phyloP scores from a whole-genome alignment of 2,113 vertebrate species.

The Galbula dea region DNA sequence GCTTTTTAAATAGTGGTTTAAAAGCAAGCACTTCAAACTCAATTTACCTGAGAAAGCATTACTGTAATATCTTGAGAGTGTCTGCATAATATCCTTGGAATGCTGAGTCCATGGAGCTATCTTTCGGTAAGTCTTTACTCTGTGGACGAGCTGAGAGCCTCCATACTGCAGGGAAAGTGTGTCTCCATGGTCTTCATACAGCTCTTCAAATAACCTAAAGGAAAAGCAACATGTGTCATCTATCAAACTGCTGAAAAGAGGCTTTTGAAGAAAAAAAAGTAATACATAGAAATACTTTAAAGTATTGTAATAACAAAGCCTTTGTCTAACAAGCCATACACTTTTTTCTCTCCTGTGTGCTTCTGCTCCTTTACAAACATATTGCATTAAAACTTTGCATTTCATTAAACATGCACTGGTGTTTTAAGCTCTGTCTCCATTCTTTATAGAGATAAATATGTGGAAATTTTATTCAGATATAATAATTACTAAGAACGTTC shows the following conservation, averaged over 20 bases:
- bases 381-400: not conserved
- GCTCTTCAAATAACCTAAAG: conserved; percentile 92
- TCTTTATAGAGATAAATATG: not conserved
- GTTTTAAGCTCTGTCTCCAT: not conserved
- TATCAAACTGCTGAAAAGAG: not conserved
- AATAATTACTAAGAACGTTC: not conserved
- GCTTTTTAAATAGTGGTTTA: not conserved
- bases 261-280: not conserved
- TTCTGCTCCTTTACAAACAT: not conserved
- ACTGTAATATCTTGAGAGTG: conserved; percentile 93
- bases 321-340: not conserved
- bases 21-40: not conserved
- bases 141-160: conserved; percentile 95
- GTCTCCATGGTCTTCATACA: conserved; percentile 98
- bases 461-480: not conserved
- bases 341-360: not conserved
- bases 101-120: conserved; percentile 98
- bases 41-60: conserved; percentile 94
- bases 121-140: conserved; percentile 97
- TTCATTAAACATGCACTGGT: not conserved
- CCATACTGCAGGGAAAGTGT: conserved; percentile 95
- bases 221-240: not conserved
- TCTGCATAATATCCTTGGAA: conserved; percentile 98
- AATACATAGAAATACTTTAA: too few relatives aligned
- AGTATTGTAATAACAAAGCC: not conserved